phyloP scores from a whole-genome alignment of 2,113 vertebrate species.

The Lasiurus cinereus region DNA sequence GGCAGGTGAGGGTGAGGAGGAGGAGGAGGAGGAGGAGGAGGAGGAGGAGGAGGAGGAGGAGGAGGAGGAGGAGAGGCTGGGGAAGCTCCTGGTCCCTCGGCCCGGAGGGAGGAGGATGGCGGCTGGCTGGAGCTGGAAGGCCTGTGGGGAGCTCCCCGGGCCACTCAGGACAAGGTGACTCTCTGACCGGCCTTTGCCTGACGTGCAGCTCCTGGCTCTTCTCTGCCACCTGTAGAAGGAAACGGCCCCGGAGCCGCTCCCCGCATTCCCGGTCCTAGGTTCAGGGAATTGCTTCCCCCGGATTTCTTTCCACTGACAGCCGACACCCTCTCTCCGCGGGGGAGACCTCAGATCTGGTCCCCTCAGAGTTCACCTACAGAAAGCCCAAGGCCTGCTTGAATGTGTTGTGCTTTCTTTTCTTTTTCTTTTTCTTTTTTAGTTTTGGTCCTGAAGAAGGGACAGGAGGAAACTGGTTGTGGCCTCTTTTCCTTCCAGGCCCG shows the following conservation, averaged over 20 bases:
- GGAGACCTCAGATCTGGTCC: neutral
- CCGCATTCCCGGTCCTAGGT: neutral
- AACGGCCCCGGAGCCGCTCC: neutral
- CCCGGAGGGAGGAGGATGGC: neutral
- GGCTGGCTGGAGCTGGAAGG: neutral
- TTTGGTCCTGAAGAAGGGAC: neutral
- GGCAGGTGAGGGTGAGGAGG: too few relatives aligned
- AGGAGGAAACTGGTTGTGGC: neutral
- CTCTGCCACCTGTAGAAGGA: neutral
- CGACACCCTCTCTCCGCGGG: neutral
- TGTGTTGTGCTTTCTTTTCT: neutral
- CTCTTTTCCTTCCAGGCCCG: neutral
- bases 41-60: too few relatives aligned
- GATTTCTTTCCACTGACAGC: neutral
- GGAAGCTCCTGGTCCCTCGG: too few relatives aligned
- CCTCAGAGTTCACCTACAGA: neutral
- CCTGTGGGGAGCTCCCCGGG: neutral
- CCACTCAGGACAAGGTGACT: rapidly evolving
- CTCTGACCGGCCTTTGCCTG: neutral
- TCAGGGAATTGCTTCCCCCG: neutral
- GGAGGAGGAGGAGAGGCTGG: too few relatives aligned
- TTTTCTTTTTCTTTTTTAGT: too few relatives aligned
- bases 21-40: neutral
- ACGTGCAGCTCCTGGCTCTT: neutral
- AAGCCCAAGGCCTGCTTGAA: neutral